Conservation (phyloP, 2,888 invertebrate species). For the Parascotia fuliginaria region DNA sequence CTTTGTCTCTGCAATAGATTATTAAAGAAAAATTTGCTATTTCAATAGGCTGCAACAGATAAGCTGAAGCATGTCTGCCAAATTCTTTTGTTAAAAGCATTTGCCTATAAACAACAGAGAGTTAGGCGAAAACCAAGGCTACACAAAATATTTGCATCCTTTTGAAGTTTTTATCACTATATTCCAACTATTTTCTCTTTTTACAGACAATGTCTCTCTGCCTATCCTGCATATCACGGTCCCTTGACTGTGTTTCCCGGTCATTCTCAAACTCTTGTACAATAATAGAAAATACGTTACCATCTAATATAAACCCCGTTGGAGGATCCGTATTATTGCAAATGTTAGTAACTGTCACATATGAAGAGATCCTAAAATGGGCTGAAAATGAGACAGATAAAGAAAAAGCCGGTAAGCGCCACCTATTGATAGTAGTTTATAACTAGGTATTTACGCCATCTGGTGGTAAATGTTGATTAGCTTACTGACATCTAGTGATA, state of each 20-base stretch:
- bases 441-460: neutral
- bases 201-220: conserved; percentile 89
- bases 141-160: too few species aligned
- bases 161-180: neutral
- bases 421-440: conserved; percentile 3
- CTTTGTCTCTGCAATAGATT: too few species aligned
- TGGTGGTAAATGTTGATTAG: too few species aligned
- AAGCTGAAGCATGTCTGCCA: too few species aligned
- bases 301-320: conserved; percentile 89
- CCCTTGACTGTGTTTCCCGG: conserved; percentile 89
- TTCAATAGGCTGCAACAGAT: too few species aligned
- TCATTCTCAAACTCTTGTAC: conserved; percentile 84
- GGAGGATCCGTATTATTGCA: conserved; percentile 90
- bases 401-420: conserved; percentile 63
- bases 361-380: conserved; percentile 87
- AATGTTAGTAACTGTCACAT: conserved; percentile 88
- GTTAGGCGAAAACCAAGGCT: too few species aligned
- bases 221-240: conserved; percentile 88
- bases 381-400: conserved; percentile 68
- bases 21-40: too few species aligned
- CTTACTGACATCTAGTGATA: too few species aligned
- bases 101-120: too few species aligned
- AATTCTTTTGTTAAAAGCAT: too few species aligned
- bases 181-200: neutral
- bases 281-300: conserved; percentile 88